These are phyloP conservation scores for Spodoptera picta DNA, from an alignment of 2,888 invertebrate species.

Conservation along the genomic window DNA sequence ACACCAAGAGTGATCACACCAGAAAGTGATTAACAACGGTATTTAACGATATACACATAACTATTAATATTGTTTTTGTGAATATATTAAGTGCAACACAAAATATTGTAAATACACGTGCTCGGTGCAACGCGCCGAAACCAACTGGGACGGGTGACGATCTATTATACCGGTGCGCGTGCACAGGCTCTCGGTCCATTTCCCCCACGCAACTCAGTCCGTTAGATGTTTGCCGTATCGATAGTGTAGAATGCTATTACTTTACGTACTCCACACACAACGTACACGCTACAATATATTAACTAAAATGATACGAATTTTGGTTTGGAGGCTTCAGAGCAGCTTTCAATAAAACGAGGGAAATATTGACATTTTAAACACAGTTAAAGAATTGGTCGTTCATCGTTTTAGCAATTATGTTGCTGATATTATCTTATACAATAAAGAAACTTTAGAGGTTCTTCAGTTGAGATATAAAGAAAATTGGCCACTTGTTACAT, in stretches of 20 bases:
- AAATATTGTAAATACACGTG: conserved; percentile 80
- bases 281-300: conserved; percentile 18
- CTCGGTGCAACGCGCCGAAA: conserved; percentile 85
- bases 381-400: neutral
- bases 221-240: conserved; percentile 81
- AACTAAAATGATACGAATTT: conserved; percentile 10
- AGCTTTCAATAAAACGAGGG: conserved; percentile 8
- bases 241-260: conserved; percentile 67
- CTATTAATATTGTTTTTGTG: conserved; percentile 47
- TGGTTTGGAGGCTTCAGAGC: neutral
- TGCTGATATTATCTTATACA: conserved; percentile 21
- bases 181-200: conserved; percentile 86
- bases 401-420: conserved; percentile 10
- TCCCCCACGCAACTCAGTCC: conserved; percentile 87
- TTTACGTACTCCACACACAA: conserved; percentile 44
- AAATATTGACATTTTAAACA: conserved; percentile 6
- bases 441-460: conserved; percentile 23
- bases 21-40: conserved; percentile 36
- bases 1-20: conserved; percentile 55
- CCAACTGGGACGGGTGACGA: conserved; percentile 86
- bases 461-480: conserved; percentile 41
- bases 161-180: conserved; percentile 86
- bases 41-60: conserved; percentile 57
- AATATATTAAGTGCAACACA: conserved; percentile 66
- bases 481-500: conserved; percentile 52